A percentile compares a stretch with the other conserved stretches of the same genome.
phyloP scores from a whole-genome alignment of 2,888 invertebrate genomes.

The Diabrotica balteata region DNA sequence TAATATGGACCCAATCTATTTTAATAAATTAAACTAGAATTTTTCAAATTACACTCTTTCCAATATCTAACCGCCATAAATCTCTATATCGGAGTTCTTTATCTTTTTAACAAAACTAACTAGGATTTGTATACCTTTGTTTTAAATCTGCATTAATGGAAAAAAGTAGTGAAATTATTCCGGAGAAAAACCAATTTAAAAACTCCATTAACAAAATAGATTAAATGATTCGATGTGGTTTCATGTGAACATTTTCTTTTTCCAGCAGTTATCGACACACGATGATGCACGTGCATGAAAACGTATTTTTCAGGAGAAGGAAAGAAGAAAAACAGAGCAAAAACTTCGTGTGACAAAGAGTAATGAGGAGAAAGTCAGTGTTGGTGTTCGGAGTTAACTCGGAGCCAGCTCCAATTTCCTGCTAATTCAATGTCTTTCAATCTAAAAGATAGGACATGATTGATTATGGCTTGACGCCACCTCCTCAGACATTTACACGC shows the following conservation, averaged over 20 bases:
- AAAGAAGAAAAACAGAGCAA: constrained; percentile 14
- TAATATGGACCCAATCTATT: too few relatives aligned
- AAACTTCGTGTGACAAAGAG: constrained; percentile 54
- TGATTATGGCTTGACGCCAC: constrained; percentile 55
- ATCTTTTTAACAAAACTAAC: too few relatives aligned
- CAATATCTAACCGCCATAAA: too few relatives aligned
- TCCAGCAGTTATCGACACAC: constrained; percentile 19
- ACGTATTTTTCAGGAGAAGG: constrained; percentile 21
- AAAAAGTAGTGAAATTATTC: constrained; percentile 8
- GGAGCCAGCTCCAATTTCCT: constrained; percentile 60
- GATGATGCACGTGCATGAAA: constrained; percentile 24
- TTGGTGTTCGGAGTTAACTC: constrained; percentile 39
- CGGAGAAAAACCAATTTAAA: constrained; percentile 11
- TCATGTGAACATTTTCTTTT: constrained; percentile 11
- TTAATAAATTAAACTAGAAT: too few relatives aligned
- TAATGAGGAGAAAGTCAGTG: constrained; percentile 52
- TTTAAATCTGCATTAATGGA: background rate
- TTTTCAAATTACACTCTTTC: too few relatives aligned
- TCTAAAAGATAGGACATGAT: constrained; percentile 60
- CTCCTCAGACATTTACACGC: constrained; percentile 42
- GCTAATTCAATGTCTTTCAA: constrained; percentile 65
- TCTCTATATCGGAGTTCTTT: too few relatives aligned
- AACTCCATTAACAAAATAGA: constrained; percentile 8
- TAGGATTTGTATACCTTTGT: too few relatives aligned
- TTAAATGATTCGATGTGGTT: constrained; percentile 7